These are phyloP conservation scores for Calyptomena viridis DNA, from an alignment of 2,113 vertebrate species.

Conservation along the genomic window DNA sequence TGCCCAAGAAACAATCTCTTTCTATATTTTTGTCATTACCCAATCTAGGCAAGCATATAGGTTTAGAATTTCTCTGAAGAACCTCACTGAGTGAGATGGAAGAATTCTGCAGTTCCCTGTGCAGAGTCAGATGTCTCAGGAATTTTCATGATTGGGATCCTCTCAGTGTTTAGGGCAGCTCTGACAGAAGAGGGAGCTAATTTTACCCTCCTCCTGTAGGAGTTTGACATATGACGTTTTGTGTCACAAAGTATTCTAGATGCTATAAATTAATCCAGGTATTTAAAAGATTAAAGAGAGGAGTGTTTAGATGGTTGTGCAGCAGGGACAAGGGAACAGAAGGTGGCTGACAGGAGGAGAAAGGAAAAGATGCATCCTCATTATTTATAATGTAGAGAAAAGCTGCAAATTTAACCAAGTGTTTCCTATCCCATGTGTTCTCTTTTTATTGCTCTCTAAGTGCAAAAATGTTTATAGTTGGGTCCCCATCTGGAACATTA, in stretches of 20 bases:
- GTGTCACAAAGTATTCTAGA: background rate
- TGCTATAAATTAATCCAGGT: background rate
- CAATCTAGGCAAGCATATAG: background rate
- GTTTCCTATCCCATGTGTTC: background rate
- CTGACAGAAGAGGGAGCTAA: background rate
- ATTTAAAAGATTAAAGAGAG: background rate
- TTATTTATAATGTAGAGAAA: slow-evolving; percentile 7
- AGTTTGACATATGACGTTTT: background rate
- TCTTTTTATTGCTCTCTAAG: slow-evolving; percentile 19
- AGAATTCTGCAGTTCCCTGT: background rate
- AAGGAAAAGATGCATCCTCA: background rate
- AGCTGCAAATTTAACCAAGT: slow-evolving; percentile 14
- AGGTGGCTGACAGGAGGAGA: background rate
- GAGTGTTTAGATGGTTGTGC: background rate
- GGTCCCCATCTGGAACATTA: slow-evolving; percentile 13
- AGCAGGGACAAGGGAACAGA: background rate
- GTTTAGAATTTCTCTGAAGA: background rate
- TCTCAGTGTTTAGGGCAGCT: background rate
- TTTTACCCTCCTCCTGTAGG: background rate
- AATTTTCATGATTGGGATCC: background rate
- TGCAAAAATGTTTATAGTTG: slow-evolving; percentile 29
- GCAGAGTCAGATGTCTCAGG: background rate
- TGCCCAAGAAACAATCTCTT: background rate
- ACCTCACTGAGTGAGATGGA: background rate
- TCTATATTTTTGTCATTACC: background rate